Evolutionary conservation across 23 tunicate species (phyloP).

Genomic region (Trididemnum clinides): DNA sequence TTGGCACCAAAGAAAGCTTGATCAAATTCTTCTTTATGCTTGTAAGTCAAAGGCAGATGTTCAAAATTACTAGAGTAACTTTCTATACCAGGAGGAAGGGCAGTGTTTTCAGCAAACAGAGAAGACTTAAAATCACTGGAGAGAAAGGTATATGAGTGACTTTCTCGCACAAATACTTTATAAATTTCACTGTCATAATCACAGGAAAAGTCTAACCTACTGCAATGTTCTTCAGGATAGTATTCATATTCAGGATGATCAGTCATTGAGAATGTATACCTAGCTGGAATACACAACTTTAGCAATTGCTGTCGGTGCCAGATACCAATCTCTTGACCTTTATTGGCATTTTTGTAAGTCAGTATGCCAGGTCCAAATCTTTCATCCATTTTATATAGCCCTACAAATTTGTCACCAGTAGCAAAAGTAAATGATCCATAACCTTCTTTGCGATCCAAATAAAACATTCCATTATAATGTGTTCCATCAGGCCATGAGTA

Average conservation of each 20-base stretch:
- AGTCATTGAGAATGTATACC: constrained; percentile 42
- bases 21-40: constrained; percentile 60
- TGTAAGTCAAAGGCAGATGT: constrained; percentile 69
- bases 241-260: constrained; percentile 77
- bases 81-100: constrained; percentile 83
- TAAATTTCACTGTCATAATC: constrained; percentile 30
- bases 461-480: constrained; percentile 62
- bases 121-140: constrained; percentile 42
- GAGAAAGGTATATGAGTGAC: constrained; percentile 30
- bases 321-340: constrained; percentile 71
- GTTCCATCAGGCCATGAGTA: constrained; percentile 87
- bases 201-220: constrained; percentile 5
- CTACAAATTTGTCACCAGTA: constrained; percentile 79
- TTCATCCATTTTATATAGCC: constrained; percentile 83
- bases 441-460: constrained; percentile 78
- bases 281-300: constrained; percentile 52
- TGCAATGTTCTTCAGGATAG: constrained; percentile 60
- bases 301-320: constrained; percentile 79
- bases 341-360: constrained; percentile 35
- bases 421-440: constrained; percentile 71
- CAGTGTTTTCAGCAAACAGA: constrained; percentile 54
- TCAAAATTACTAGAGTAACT: constrained; percentile 80
- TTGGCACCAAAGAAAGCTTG: constrained; percentile 48
- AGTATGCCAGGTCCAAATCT: constrained; percentile 93
- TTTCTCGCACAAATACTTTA: constrained; percentile 27